Evolutionary conservation across 2,797 vertebrate species (phyloP), one percentile per base, ranked within the genome.

Genomic region (Todus mexicanus): DNA sequence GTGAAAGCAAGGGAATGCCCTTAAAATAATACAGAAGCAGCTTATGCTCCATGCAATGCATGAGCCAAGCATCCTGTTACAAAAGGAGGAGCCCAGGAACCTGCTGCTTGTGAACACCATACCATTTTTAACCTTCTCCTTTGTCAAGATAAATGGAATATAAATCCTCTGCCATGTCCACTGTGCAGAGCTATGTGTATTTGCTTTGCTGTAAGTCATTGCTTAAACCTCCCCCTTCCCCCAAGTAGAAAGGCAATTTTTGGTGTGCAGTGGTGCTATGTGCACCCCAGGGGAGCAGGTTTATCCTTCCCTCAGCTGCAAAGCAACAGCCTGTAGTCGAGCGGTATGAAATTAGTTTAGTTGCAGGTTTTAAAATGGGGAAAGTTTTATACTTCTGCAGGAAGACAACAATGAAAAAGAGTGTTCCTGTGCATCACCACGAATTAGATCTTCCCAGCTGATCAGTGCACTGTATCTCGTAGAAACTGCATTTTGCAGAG

Each of bases 1-100:
- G 84, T 90, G 79, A 80, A 94, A 96, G 81, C 26, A 12, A 72
- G 74, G 81, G 74, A 69, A 83, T 94, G 84, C 77, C 93, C 77
- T 94, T 77, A 61, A 90, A 90, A 91, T 87, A 69, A 69, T n/a
- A 31, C 64, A 70, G 90, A 37, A 65, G 29, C 48, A 74, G 26
- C 73, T 56, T 5, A 3, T 40, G 76, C 63, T 65, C 78, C 45
- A 8, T 38, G 12, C 54, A 63, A 6, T 7, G 66, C 25, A 0
- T 2, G 66, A 73, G 65, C 42, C 2, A 7, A 65, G 79, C 76
- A 83, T 79, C 66, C 51, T 35, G 5, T 3, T 71, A 6, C 1
- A 17, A 56, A 47, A 74, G 69, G 5, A 73, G 31, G 18, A 89
- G 45, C 64, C 86, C 70, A 20, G 74, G 60, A 61, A 73, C 6